Conservation (phyloP, 2,797 vertebrate genomes). For the Macropus fuliginosus region DNA sequence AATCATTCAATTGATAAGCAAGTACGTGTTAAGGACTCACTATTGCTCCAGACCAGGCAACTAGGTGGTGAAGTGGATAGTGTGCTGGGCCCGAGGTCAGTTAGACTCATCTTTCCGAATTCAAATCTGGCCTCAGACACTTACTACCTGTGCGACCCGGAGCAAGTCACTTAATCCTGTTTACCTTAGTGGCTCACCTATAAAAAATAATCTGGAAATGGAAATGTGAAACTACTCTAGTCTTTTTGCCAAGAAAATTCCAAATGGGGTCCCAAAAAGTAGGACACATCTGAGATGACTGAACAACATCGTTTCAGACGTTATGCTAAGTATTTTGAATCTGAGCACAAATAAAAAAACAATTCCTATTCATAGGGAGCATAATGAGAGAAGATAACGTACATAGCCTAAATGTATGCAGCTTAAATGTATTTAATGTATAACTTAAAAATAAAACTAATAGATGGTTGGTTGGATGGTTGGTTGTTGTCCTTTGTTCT, state of each 20-base stretch:
- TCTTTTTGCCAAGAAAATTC: background rate
- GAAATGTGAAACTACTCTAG: background rate
- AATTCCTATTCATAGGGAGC: background rate
- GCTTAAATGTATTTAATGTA: background rate
- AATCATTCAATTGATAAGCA: background rate
- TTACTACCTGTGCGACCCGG: background rate
- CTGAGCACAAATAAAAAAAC: background rate
- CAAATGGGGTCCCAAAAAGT: background rate
- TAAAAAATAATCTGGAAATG: background rate
- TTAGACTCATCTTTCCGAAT: background rate
- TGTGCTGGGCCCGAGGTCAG: background rate
- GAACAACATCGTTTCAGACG: background rate
- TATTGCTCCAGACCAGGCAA: background rate
- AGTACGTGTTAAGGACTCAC: background rate
- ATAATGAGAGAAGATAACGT: background rate
- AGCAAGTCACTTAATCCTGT: background rate
- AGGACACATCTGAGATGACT: background rate
- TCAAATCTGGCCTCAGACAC: background rate
- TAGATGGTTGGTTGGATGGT: background rate
- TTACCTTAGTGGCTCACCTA: background rate
- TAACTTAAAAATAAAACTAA: background rate
- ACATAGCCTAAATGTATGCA: background rate
- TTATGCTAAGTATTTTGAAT: background rate
- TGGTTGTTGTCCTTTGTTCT: too few species aligned
- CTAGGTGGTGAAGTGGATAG: too few species aligned